Evolutionary conservation across 1,140 invertebrate genomes (phyloP).

Genomic region (Drosophila quadrilineata): DNA sequence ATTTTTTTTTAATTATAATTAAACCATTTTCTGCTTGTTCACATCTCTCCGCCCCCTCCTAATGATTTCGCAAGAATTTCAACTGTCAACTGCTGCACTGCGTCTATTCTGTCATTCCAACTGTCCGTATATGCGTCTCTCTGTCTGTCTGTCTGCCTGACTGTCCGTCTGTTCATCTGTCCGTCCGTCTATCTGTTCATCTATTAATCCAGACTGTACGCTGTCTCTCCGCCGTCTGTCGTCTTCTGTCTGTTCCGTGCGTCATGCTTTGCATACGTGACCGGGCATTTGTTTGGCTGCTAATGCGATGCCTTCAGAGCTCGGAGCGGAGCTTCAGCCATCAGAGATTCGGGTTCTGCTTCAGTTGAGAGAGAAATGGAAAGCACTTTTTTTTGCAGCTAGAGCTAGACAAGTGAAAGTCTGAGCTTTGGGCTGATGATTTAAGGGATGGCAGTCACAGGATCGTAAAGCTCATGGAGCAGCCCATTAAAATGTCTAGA

Average conservation of each 20-base stretch:
- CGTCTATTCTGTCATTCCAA: background rate
- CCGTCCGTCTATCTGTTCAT: background rate
- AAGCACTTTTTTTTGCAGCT: constrained; percentile 49
- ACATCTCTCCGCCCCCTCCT: too few species aligned
- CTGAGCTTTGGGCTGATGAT: background rate
- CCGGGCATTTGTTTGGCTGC: constrained; percentile 61
- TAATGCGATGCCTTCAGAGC: constrained; percentile 52
- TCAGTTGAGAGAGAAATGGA: too few species aligned
- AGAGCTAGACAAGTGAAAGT: constrained; percentile 71
- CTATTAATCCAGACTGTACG: too few species aligned
- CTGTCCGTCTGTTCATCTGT: background rate
- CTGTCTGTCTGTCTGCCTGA: background rate
- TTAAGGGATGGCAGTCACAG: background rate
- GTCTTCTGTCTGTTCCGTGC: background rate
- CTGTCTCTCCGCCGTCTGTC: background rate
- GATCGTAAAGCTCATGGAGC: background rate
- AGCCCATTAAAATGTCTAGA: constrained; percentile 38
- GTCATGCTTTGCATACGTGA: constrained; percentile 64
- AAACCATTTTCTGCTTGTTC: too few species aligned
- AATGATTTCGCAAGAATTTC: too few species aligned
- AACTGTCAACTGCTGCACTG: constrained; percentile 25
- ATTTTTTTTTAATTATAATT: too few species aligned
- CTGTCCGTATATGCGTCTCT: background rate
- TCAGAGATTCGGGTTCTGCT: too few species aligned
- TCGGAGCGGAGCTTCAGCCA: too few species aligned